A percentile compares a stretch with the other conserved stretches of the same genome.
phyloP scores from a whole-genome alignment of 2,888 invertebrate species.

The Xanthorhoe designata region DNA sequence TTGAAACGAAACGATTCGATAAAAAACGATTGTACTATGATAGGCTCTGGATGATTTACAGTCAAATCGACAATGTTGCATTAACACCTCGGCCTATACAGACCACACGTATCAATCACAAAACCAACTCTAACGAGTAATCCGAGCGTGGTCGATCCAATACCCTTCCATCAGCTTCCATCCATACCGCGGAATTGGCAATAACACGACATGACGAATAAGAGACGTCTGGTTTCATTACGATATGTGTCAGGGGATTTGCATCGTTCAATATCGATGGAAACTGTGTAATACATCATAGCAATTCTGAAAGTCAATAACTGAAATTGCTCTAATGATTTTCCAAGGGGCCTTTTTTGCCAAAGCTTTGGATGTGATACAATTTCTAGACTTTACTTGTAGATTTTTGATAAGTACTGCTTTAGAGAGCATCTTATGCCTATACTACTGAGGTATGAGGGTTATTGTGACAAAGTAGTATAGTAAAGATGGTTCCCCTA shows the following conservation, averaged over 20 bases:
- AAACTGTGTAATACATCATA: neutral
- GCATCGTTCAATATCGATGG: neutral
- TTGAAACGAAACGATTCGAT: no score
- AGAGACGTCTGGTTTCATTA: constrained; percentile 20
- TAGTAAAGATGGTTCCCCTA: no score
- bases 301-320: neutral
- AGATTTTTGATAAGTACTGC: no score
- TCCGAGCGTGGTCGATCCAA: constrained; percentile 37
- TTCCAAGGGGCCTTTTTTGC: neutral
- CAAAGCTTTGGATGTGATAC: neutral
- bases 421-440: no score
- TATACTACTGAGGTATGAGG: no score
- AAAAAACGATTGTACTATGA: no score
- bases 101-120: neutral
- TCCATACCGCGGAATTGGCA: constrained; percentile 45
- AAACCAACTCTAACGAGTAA: constrained; percentile 10
- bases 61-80: neutral
- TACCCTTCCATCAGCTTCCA: constrained; percentile 24
- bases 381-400: neutral
- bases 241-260: constrained; percentile 15
- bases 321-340: neutral
- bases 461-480: no score
- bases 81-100: neutral
- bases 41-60: neutral
- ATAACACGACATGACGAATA: constrained; percentile 14